A percentile compares a stretch with the other conserved stretches of the same genome.
Evolutionary conservation across 2,797 vertebrate genomes (phyloP).

Genomic region (Gastrophryne carolinensis): DNA sequence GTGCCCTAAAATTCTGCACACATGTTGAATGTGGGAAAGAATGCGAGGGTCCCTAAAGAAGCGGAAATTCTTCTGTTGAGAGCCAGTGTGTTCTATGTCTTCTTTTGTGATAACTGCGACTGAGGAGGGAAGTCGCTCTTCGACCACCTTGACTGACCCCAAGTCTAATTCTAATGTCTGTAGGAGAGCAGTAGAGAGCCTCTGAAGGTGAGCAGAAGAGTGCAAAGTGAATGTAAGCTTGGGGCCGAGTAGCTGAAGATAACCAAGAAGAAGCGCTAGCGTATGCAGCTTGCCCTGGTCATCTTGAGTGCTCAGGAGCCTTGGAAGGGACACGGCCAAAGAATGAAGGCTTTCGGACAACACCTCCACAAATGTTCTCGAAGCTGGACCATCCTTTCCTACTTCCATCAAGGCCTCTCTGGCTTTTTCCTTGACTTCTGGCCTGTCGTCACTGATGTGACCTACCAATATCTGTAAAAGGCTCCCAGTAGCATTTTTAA

Average conservation of each 20-base stretch:
- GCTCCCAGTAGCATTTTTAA: slow-evolving; percentile 72
- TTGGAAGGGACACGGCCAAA: slow-evolving; percentile 83
- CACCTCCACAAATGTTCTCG: slow-evolving; percentile 72
- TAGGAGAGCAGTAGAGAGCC: slow-evolving; percentile 31
- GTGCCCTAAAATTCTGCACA: slow-evolving; percentile 32
- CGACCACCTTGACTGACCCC: slow-evolving; percentile 18
- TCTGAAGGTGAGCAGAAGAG: slow-evolving; percentile 60
- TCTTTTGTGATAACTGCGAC: neutral
- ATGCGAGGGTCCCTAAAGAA: slow-evolving; percentile 32
- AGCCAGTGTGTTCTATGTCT: neutral
- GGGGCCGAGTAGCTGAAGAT: slow-evolving; percentile 86
- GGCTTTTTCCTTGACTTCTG: slow-evolving; percentile 69
- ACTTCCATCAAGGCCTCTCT: neutral
- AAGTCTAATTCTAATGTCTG: slow-evolving; percentile 42
- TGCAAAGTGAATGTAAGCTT: slow-evolving; percentile 76
- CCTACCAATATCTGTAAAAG: slow-evolving; percentile 85
- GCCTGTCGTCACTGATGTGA: slow-evolving; percentile 80
- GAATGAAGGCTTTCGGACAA: slow-evolving; percentile 89
- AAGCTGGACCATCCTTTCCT: neutral
- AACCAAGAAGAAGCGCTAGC: slow-evolving; percentile 84
- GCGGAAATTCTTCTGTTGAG: slow-evolving; percentile 18
- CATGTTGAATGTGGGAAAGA: neutral
- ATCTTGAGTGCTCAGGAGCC: slow-evolving; percentile 86
- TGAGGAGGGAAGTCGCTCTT: neutral
- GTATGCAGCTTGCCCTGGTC: slow-evolving; percentile 85